Conservation (phyloP, 2,888 invertebrate species). For the Syrista parreyssii region DNA sequence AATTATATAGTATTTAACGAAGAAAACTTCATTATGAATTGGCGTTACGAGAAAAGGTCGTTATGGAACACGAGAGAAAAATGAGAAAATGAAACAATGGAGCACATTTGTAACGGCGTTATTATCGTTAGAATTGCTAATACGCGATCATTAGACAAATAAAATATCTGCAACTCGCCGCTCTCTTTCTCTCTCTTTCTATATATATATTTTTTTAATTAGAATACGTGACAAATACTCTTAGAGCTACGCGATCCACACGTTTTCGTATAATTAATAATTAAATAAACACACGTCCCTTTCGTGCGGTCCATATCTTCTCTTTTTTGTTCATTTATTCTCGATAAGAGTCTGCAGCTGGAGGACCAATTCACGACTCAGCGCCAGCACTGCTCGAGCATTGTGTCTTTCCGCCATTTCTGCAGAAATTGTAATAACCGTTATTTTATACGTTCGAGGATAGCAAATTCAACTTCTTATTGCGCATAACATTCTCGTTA, state of each 20-base stretch:
- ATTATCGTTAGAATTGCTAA: not conserved
- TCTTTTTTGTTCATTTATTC: constrained; percentile 76
- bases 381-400: constrained; percentile 81
- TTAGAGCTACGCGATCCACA: constrained; percentile 20
- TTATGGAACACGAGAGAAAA: not conserved
- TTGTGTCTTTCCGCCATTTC: constrained; percentile 98
- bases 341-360: constrained; percentile 93
- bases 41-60: not conserved
- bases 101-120: not conserved
- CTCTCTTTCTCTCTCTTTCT: not conserved
- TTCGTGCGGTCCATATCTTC: not conserved
- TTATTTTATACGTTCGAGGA: not conserved
- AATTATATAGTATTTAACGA: not conserved
- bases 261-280: constrained; percentile 16
- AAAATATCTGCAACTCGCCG: not conserved
- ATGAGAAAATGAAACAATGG: not conserved
- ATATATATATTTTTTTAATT: not conserved
- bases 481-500: not conserved
- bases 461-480: not conserved
- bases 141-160: not conserved
- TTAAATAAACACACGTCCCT: constrained; percentile 14
- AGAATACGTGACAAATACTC: not conserved
- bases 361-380: constrained; percentile 87
- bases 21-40: not conserved
- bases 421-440: constrained; percentile 65